phyloP scores from a whole-genome alignment of 2,888 invertebrate genomes.

The Carpatolechia fugitivella region DNA sequence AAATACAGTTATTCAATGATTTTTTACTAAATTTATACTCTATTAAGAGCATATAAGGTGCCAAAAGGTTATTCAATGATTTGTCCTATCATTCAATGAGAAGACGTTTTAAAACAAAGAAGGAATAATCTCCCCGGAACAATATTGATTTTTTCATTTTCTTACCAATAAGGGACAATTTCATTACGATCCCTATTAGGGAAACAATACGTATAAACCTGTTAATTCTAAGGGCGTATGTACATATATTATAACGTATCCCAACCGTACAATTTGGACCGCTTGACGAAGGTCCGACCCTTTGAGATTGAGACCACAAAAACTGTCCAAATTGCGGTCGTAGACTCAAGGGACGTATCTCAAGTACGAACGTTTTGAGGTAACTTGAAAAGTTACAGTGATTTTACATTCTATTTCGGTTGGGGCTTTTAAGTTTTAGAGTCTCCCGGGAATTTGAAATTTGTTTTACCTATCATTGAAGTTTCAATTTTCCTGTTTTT shows the following conservation, averaged over 20 bases:
- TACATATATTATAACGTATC: slow-evolving; percentile 18
- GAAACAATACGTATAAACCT: not conserved
- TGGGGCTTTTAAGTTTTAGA: slow-evolving; percentile 2
- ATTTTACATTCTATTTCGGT: slow-evolving; percentile 11
- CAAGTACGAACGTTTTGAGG: slow-evolving; percentile 2
- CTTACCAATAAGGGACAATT: not conserved
- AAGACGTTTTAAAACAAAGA: not conserved
- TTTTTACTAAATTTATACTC: no score
- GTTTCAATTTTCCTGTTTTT: no score
- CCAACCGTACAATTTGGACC: slow-evolving; percentile 21
- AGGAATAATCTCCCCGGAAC: not conserved
- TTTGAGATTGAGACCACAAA: slow-evolving; percentile 41
- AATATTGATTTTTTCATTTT: not conserved
- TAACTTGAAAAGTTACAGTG: slow-evolving; percentile 8
- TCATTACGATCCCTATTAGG: not conserved
- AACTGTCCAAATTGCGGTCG: slow-evolving; percentile 39
- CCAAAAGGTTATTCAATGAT: no score
- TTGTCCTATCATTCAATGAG: no score
- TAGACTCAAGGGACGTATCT: slow-evolving; percentile 5
- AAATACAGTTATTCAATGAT: no score
- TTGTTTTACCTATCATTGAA: not conserved
- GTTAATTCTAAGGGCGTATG: slow-evolving; percentile 10
- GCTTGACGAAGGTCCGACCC: slow-evolving; percentile 39
- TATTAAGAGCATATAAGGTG: no score
- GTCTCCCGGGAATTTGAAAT: not conserved